phyloP scores from a whole-genome alignment of 30 jellyfish, hydroid and myxozoan species.

The Turritopsis dohrnii region DNA sequence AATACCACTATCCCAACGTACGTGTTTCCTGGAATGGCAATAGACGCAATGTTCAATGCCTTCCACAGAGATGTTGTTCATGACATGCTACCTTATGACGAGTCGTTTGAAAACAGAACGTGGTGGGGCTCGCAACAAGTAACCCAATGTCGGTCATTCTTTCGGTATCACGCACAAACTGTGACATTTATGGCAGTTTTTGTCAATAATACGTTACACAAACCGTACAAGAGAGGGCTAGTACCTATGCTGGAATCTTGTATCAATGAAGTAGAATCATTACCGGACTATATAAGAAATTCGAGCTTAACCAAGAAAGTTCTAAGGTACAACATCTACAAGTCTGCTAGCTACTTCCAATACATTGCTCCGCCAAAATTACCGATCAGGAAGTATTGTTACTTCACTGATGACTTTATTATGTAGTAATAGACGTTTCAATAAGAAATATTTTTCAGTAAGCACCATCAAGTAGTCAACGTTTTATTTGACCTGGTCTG shows the following conservation, averaged over 20 bases:
- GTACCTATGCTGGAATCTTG: neutral
- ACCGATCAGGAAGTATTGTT: neutral
- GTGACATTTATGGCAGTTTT: neutral
- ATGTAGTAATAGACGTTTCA: no score
- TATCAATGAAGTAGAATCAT: neutral
- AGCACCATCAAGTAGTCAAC: no score
- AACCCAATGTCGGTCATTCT: neutral
- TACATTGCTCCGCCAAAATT: neutral
- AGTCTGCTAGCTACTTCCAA: neutral
- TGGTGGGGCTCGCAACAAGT: neutral
- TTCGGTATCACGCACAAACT: neutral
- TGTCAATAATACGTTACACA: neutral
- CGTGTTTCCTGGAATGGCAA: neutral
- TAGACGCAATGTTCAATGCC: neutral
- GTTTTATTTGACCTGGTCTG: no score
- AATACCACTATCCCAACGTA: neutral
- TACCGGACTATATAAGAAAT: neutral
- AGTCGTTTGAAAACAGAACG: neutral
- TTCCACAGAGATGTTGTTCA: neutral
- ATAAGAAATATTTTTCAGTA: no score
- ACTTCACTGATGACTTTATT: neutral
- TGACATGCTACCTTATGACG: neutral
- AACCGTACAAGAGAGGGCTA: neutral
- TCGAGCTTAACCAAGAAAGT: neutral
- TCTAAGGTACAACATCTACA: neutral